Evolutionary conservation across 2,797 vertebrate genomes (phyloP), one percentile per base, ranked within the genome.

Genomic region (Phrynocephalus guinanensis): DNA sequence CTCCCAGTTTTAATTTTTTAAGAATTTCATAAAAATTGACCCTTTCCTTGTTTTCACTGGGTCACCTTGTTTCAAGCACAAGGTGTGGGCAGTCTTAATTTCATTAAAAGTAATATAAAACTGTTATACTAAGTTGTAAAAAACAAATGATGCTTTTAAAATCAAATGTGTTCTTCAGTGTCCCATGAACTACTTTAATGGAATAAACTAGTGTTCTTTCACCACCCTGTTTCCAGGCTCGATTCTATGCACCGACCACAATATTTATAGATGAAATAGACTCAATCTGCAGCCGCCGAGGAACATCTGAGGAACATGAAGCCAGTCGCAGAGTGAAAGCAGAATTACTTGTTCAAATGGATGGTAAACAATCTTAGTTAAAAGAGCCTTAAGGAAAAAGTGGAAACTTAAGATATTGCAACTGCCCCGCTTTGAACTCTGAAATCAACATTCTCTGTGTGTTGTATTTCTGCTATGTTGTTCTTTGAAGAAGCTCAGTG

Each of bases 261-360:
- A 99, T 99, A 96, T 99, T 99, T 95, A 99, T 99, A 38, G 99
- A 99, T 85, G 99, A 99, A 92, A 99, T 99, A 48, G 99, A 99
- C 95, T 99, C 99, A 52, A 99, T 99, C 94, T 99, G 99, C 94
- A 99, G 99, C 94, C 98, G 98, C 84, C 97, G 99, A 94, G 99
- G 99, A 30, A 99, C 98, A 0, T 99, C 99, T 0, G 99, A 99
- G 93, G 99, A 99, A 52, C 99, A 99, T 0, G 99, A 99, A 94
- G 99, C 99, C 84, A 99, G 99, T 92, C 96, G 98, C 68, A 97
- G 99, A 82, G 99, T 99, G 91, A 99, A 99, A 93, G 97, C 99
- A 6, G 99, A 99, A 90, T 97, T 99, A 4, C 97, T 99, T 6
- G 98, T 99, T 94, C 99, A 99, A 44, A 99, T 99, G 99, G 99